Evolutionary conservation across 1,140 invertebrate species (phyloP).

Genomic region (Sinella curviseta): DNA sequence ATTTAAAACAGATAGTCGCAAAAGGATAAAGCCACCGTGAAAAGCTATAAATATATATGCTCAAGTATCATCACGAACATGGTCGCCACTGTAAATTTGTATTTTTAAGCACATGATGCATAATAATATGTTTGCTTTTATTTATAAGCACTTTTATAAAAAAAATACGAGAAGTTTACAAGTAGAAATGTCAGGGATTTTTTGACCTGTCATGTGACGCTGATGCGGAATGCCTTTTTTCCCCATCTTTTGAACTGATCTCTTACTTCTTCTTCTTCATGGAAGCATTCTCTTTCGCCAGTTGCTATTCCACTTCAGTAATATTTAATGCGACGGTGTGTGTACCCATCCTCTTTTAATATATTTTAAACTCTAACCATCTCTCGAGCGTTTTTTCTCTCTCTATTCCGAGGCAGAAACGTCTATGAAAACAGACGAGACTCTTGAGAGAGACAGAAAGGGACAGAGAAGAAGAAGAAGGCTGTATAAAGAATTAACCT

Average conservation of each 20-base stretch:
- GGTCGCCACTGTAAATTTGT: too few species aligned
- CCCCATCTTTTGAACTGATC: neutral
- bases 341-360: neutral
- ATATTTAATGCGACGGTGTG: neutral
- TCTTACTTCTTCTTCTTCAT: neutral
- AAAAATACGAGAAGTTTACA: neutral
- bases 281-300: neutral
- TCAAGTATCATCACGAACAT: neutral
- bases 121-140: too few species aligned
- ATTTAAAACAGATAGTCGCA: neutral
- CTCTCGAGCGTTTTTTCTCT: too few species aligned
- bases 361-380: too few species aligned
- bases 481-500: neutral
- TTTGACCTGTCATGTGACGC: neutral
- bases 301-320: neutral
- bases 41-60: neutral
- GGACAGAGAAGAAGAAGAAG: neutral
- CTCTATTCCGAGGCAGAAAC: neutral
- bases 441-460: too few species aligned
- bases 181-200: neutral
- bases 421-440: neutral
- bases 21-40: neutral
- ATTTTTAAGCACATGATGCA: too few species aligned
- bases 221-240: neutral
- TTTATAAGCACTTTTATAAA: too few species aligned